phyloP scores from a whole-genome alignment of 2,888 invertebrate species.

The Sclerodermus sp. region DNA sequence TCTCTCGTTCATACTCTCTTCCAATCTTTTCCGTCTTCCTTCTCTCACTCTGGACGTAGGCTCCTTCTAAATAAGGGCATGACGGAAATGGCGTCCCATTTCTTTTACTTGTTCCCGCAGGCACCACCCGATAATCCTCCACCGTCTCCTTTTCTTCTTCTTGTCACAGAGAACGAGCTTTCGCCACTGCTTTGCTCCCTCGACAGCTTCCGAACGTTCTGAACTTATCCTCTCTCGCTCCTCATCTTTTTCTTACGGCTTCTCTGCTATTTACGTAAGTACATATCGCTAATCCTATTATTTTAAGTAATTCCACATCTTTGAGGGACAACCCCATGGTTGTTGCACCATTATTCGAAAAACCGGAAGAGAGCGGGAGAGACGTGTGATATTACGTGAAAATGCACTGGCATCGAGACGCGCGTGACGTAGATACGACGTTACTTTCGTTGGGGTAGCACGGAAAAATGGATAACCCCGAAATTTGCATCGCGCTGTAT shows the following conservation, averaged over 20 bases:
- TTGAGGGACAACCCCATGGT: too few species aligned
- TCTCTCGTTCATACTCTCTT: slow-evolving; percentile 11
- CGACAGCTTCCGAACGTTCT: not conserved
- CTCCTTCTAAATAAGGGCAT: slow-evolving; percentile 53
- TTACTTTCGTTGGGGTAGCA: too few species aligned
- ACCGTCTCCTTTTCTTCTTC: not conserved
- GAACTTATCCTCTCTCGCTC: too few species aligned
- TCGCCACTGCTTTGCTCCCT: not conserved
- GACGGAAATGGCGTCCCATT: slow-evolving; percentile 50
- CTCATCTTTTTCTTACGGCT: too few species aligned
- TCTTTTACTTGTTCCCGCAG: slow-evolving; percentile 38
- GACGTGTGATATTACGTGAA: too few species aligned
- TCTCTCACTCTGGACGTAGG: slow-evolving; percentile 31
- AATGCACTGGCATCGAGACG: too few species aligned
- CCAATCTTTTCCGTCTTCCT: slow-evolving; percentile 13
- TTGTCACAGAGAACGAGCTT: slow-evolving; percentile 1
- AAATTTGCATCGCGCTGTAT: not conserved
- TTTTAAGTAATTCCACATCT: too few species aligned
- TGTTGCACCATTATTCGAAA: too few species aligned
- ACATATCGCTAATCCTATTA: too few species aligned
- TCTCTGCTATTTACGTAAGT: too few species aligned
- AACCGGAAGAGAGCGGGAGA: too few species aligned
- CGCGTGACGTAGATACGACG: not conserved
- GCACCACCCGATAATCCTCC: slow-evolving; percentile 1
- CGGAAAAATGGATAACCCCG: too few species aligned